These are phyloP conservation scores for Morpho helenor DNA, from an alignment of 2,888 invertebrate species.

Conservation along the genomic window DNA sequence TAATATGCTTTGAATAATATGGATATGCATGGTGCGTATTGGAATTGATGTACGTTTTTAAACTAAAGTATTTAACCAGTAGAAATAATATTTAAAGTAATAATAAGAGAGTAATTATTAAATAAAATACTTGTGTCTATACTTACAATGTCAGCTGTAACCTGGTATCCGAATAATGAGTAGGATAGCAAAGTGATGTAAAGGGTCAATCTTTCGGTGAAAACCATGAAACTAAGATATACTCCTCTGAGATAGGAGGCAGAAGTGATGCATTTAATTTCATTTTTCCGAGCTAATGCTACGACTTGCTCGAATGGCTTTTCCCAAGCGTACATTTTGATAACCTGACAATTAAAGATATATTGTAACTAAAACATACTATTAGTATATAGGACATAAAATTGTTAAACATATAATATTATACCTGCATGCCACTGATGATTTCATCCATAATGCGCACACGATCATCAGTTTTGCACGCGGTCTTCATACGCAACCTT, in stretches of 20 bases:
- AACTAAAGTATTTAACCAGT: too few relatives aligned
- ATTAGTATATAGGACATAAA: too few relatives aligned
- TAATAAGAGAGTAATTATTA: too few relatives aligned
- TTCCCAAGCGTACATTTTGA: conserved; percentile 99
- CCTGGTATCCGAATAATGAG: conserved; percentile 82
- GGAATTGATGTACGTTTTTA: too few relatives aligned
- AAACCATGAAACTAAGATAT: conserved; percentile 86
- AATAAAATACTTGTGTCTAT: background rate
- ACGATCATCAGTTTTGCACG: conserved; percentile 91
- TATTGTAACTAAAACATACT: too few relatives aligned
- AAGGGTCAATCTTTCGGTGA: conserved; percentile 90
- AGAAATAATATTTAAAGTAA: too few relatives aligned
- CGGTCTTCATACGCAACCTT: conserved; percentile 86
- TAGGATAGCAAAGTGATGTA: conserved; percentile 89
- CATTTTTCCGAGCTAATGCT: conserved; percentile 84
- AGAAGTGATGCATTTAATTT: conserved; percentile 80
- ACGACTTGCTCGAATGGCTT: conserved; percentile 93
- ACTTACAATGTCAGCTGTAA: conserved; percentile 77
- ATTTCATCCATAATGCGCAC: conserved; percentile 97
- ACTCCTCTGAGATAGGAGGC: conserved; percentile 83
- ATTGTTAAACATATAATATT: too few relatives aligned
- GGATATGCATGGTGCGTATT: too few relatives aligned
- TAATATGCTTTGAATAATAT: too few relatives aligned
- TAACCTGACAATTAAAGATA: conserved; percentile 79
- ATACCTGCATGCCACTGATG: conserved; percentile 93